Evolutionary conservation across 1,140 invertebrate genomes (phyloP), one percentile per base, ranked within the genome.

Genomic region (Druon quercuslanigerum): DNA sequence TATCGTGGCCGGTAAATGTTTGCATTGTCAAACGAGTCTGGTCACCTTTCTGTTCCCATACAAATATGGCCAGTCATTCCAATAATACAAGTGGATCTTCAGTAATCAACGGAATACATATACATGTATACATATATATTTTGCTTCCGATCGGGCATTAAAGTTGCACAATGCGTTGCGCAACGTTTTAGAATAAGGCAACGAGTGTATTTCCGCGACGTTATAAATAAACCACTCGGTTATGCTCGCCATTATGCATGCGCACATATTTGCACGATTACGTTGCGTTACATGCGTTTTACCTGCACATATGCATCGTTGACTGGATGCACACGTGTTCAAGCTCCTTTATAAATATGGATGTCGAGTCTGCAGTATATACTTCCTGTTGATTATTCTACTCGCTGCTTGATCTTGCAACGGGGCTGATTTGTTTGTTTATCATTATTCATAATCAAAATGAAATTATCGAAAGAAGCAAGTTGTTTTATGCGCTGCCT

Each of bases 171-270:
- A 88, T 80, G 16, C 73, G 60, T 89, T 90, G 85, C 86, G 86
- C 80, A 90, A 90, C 78, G 76, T 86, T 88, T 87, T 85, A 89
- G 84, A 89, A 88, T 87, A 90, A 89, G 84, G 81, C 83, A 82
- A 75, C 80, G 82, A 78, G 80, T 84, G 82, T 88, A 88, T 89
- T 87, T 89, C 84, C 84, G 81, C 81, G 79, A 73, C 60, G 84
- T 84, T 90, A 90, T 89, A 89, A 90, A 90, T 90, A 90, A 88
- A 88, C 83, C 78, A 84, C 82, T 87, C 82, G 83, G 83, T 88
- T 90, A 88, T 89, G 89, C 86, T 85, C 79, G 79, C 78, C 70
- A 86, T 87, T 87, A 87, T 87, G 85, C 81, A 89, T 85, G 82
- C 81, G 81, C 84, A 70, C 77, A 82, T 85, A 86, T 88, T 82